Percentiles rank a stretch among this genome's conserved stretches.
Evolutionary conservation across 2,888 invertebrate species (phyloP).

Genomic region (Luffia ferchaultella): DNA sequence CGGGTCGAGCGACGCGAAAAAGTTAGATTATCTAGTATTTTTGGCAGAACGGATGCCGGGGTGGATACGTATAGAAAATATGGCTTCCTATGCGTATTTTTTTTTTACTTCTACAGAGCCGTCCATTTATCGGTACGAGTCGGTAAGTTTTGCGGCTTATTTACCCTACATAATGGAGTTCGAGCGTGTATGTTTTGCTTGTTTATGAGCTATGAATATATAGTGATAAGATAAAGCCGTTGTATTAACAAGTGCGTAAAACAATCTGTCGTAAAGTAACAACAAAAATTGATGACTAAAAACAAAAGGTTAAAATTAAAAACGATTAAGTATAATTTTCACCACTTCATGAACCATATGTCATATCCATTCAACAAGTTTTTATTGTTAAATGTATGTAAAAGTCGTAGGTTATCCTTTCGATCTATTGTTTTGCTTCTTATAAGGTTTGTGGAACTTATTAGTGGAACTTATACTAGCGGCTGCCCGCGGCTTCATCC

Average conservation of each 20-base stretch:
- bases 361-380: no score
- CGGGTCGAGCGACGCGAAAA: conserved; percentile 8
- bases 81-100: conserved; percentile 55
- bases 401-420: no score
- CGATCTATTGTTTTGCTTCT: no score
- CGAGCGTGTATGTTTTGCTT: background rate
- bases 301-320: no score
- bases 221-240: background rate
- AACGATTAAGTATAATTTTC: no score
- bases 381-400: no score
- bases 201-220: background rate
- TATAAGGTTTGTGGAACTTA: no score
- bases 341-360: no score
- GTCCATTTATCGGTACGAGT: conserved; percentile 9
- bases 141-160: conserved; percentile 9
- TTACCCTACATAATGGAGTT: background rate
- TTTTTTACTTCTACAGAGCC: background rate
- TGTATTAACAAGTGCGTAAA: background rate
- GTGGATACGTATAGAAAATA: conserved; percentile 57
- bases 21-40: conserved; percentile 58
- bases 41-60: conserved; percentile 50
- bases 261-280: no score
- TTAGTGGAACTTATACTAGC: no score
- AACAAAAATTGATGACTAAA: no score
- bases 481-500: no score